These are phyloP conservation scores for Rostratula benghalensis DNA, from an alignment of 2,113 vertebrate species.

Conservation along the genomic window DNA sequence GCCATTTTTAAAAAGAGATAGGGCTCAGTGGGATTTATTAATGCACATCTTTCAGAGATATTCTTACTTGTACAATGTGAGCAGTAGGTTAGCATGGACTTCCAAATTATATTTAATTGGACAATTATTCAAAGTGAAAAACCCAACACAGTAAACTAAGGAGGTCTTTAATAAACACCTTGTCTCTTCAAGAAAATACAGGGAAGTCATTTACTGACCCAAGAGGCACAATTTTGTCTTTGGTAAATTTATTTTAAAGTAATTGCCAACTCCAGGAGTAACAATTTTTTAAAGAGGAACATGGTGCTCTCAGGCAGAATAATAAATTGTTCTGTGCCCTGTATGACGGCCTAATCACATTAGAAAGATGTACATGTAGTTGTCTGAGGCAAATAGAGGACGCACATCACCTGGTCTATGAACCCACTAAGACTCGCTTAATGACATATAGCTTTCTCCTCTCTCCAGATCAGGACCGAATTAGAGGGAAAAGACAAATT, in stretches of 20 bases:
- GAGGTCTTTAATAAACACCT: slow-evolving; percentile 98
- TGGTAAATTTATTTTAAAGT: slow-evolving; percentile 99
- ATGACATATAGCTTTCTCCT: slow-evolving; percentile 33
- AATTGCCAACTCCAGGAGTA: slow-evolving; percentile 90
- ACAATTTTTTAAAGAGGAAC: slow-evolving; percentile 91
- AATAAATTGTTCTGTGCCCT: slow-evolving; percentile 85
- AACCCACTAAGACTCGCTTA: slow-evolving; percentile 22
- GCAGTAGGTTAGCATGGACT: slow-evolving; percentile 90
- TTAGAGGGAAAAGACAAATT: slow-evolving; percentile 34
- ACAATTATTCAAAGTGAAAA: slow-evolving; percentile 99
- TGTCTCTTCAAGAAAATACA: slow-evolving; percentile 98
- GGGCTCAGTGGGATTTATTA: slow-evolving; percentile 99
- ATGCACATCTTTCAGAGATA: slow-evolving; percentile 87
- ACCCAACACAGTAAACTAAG: slow-evolving; percentile 93
- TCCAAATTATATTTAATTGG: slow-evolving; percentile 99
- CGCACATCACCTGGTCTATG: slow-evolving; percentile 56
- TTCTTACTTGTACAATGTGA: slow-evolving; percentile 88
- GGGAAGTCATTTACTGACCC: slow-evolving; percentile 97
- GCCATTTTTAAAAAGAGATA: slow-evolving; percentile 87
- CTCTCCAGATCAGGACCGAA: slow-evolving; percentile 48
- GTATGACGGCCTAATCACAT: slow-evolving; percentile 84
- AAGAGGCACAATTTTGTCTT: slow-evolving; percentile 95
- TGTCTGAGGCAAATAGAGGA: slow-evolving; percentile 53
- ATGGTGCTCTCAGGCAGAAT: slow-evolving; percentile 79
- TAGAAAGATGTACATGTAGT: slow-evolving; percentile 75